phyloP scores from a whole-genome alignment of 2,797 vertebrate species.

The Ptychobarbus kaznakovi region DNA sequence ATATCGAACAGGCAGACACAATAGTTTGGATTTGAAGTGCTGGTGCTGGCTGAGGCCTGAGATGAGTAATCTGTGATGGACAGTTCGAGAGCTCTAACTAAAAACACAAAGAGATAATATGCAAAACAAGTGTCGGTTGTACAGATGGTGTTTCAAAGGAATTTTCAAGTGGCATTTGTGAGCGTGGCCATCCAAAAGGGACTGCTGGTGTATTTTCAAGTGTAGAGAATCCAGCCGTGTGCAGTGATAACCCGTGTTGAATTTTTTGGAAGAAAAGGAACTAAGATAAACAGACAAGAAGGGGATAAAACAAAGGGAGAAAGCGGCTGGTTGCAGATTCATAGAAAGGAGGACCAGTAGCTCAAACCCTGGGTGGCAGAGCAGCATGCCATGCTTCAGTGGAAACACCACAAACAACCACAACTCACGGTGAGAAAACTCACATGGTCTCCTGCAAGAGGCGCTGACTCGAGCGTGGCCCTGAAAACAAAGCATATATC shows the following conservation, averaged over 20 bases:
- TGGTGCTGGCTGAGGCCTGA: slow-evolving; percentile 15
- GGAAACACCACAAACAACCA: slow-evolving; percentile 47
- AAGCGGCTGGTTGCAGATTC: slow-evolving; percentile 3
- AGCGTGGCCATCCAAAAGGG: slow-evolving; percentile 16
- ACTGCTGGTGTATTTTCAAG: slow-evolving; percentile 13
- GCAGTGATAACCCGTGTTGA: slow-evolving; percentile 22
- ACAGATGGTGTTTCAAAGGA: slow-evolving; percentile 47
- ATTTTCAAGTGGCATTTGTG: slow-evolving; percentile 22
- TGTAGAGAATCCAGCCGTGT: slow-evolving; percentile 7
- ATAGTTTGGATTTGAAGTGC: slow-evolving; percentile 26
- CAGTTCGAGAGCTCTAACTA: slow-evolving; percentile 37
- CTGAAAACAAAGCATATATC: slow-evolving; percentile 76
- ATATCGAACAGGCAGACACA: slow-evolving; percentile 33
- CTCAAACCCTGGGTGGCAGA: slow-evolving; percentile 22
- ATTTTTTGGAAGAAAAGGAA: background rate
- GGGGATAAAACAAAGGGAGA: slow-evolving; percentile 2
- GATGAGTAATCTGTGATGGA: slow-evolving; percentile 41
- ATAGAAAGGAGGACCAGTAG: slow-evolving; percentile 31
- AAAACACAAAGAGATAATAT: slow-evolving; percentile 36
- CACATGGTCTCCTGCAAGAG: slow-evolving; percentile 78
- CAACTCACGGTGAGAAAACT: slow-evolving; percentile 67
- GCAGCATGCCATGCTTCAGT: slow-evolving; percentile 52
- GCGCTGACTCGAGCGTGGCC: slow-evolving; percentile 71
- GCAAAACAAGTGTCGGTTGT: slow-evolving; percentile 39
- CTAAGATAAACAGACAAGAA: slow-evolving; percentile 7